Evolutionary conservation across 2,113 vertebrate species (phyloP).

Genomic region (Eurypyga helias): DNA sequence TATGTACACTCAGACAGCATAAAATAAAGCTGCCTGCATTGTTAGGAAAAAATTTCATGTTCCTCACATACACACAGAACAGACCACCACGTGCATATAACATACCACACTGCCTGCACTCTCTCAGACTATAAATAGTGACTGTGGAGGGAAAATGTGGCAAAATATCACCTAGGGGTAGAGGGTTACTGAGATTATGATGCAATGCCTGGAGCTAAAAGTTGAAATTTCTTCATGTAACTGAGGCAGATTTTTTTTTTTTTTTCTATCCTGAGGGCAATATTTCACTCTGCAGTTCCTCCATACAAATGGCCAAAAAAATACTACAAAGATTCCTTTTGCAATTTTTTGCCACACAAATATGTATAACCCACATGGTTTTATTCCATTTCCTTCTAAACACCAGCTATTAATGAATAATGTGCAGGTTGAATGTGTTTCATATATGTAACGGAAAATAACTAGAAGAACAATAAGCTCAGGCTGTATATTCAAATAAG

Average conservation of each 20-base stretch:
- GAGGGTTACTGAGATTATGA: background rate
- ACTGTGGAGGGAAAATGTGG: background rate
- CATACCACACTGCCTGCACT: background rate
- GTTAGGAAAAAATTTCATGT: background rate
- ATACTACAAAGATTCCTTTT: background rate
- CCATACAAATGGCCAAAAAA: background rate
- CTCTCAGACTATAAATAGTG: background rate
- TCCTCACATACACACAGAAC: background rate
- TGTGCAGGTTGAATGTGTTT: background rate
- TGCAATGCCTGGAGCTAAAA: background rate
- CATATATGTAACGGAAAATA: slow-evolving; percentile 10
- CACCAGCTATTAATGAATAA: background rate
- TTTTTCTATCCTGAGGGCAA: background rate
- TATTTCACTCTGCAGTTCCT: slow-evolving; percentile 4
- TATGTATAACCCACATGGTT: background rate
- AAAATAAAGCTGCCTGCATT: background rate
- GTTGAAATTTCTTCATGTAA: background rate
- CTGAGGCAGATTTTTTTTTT: background rate
- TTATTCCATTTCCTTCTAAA: slow-evolving; percentile 6
- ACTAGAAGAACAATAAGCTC: background rate
- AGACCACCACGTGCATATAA: background rate
- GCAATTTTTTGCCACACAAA: background rate
- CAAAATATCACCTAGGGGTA: slow-evolving; percentile 2
- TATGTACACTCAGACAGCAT: background rate
- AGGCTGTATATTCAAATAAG: background rate